Conservation (phyloP, 1,140 invertebrate species). For the Leptinotarsa defecta region DNA sequence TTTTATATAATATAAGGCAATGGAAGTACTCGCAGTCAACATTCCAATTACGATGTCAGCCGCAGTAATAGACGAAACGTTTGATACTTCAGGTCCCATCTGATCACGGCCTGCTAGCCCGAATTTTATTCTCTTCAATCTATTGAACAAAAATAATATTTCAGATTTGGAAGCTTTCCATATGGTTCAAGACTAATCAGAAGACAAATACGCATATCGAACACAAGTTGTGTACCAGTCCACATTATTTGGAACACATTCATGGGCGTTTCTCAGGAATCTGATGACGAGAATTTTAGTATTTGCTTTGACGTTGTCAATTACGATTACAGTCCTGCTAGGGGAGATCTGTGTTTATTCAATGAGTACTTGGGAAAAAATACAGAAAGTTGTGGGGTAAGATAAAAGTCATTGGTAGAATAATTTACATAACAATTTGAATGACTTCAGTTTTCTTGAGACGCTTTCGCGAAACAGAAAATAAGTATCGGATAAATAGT, state of each 20-base stretch:
- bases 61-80: too few relatives aligned
- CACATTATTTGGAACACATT: constrained; percentile 40
- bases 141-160: not conserved
- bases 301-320: not conserved
- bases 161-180: constrained; percentile 42
- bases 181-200: constrained; percentile 31
- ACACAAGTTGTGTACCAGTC: constrained; percentile 39
- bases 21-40: too few relatives aligned
- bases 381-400: not conserved
- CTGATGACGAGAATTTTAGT: not conserved
- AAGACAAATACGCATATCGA: constrained; percentile 39
- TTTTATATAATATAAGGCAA: too few relatives aligned
- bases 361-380: constrained; percentile 26
- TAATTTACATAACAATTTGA: too few relatives aligned
- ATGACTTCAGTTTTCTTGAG: too few relatives aligned
- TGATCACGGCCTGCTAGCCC: too few relatives aligned
- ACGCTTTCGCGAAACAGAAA: too few relatives aligned
- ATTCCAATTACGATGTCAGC: too few relatives aligned
- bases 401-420: not conserved
- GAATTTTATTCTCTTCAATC: too few relatives aligned
- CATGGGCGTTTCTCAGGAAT: constrained; percentile 23
- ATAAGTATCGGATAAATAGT: too few relatives aligned
- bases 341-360: constrained; percentile 14
- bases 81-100: too few relatives aligned
- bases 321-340: not conserved